Conservation (phyloP, 2,888 invertebrate genomes). For the Monochamus alternatus region DNA sequence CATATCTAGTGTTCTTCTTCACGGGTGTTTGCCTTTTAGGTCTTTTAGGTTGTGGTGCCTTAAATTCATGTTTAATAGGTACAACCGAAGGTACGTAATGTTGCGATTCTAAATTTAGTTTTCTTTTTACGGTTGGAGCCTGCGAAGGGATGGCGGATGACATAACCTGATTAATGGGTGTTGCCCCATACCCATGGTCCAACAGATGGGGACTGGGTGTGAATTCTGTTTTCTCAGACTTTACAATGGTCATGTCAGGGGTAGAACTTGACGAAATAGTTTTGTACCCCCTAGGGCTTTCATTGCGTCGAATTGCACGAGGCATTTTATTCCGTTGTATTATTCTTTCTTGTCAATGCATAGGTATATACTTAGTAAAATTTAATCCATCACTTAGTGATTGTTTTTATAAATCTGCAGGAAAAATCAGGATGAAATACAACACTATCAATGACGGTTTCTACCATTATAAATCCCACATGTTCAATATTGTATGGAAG, state of each 20-base stretch:
- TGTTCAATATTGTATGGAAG: background rate
- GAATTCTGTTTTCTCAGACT: conserved; percentile 73
- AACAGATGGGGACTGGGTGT: conserved; percentile 83
- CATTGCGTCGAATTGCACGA: conserved; percentile 69
- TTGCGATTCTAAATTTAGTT: conserved; percentile 76
- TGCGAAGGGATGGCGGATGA: conserved; percentile 63
- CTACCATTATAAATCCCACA: conserved; percentile 25
- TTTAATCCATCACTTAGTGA: conserved; percentile 24
- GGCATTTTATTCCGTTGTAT: conserved; percentile 70
- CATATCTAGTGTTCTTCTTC: conserved; percentile 78
- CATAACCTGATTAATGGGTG: conserved; percentile 79
- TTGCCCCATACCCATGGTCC: conserved; percentile 91
- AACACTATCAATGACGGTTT: background rate
- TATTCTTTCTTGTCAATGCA: conserved; percentile 14
- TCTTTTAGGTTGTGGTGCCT: conserved; percentile 68
- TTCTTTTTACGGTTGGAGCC: conserved; percentile 82
- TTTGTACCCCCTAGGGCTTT: conserved; percentile 71
- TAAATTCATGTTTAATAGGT: conserved; percentile 77
- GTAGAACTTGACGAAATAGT: conserved; percentile 71
- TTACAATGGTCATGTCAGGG: conserved; percentile 71
- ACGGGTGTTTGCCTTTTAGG: conserved; percentile 56
- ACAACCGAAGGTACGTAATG: conserved; percentile 72
- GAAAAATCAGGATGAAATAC: conserved; percentile 14
- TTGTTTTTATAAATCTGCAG: conserved; percentile 22
- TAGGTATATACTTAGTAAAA: background rate